Conservation (phyloP, 1,140 invertebrate species). For the Brachionus paranguensis region DNA sequence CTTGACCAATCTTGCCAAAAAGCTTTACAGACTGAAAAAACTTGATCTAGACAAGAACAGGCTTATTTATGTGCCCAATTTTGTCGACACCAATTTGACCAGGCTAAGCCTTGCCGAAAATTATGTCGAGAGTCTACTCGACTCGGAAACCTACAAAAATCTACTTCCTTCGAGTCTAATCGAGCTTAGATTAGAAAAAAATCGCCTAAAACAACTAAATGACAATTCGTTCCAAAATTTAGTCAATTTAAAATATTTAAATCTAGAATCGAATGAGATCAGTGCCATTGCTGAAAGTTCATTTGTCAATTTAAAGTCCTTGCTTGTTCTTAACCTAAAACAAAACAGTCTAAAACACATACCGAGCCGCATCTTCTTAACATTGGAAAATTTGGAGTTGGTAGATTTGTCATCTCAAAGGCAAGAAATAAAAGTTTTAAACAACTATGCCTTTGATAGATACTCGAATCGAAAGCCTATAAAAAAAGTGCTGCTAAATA, state of each 20-base stretch:
- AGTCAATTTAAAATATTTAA: slow-evolving; percentile 29
- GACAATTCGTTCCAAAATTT: slow-evolving; percentile 39
- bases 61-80: slow-evolving; percentile 26
- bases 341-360: slow-evolving; percentile 19
- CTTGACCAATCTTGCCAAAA: background rate
- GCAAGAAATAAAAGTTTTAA: background rate
- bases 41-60: background rate
- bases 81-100: background rate
- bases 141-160: background rate
- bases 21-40: background rate
- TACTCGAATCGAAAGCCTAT: slow-evolving; percentile 5
- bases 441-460: slow-evolving; percentile 31
- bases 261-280: slow-evolving; percentile 29
- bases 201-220: slow-evolving; percentile 30
- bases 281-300: slow-evolving; percentile 30
- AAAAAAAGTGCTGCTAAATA: background rate
- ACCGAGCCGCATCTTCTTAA: slow-evolving; percentile 25
- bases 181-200: background rate
- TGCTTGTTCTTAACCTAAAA: background rate
- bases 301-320: slow-evolving; percentile 11
- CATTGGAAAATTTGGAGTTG: slow-evolving; percentile 9
- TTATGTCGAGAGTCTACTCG: background rate
- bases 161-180: slow-evolving; percentile 1
- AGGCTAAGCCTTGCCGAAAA: background rate
- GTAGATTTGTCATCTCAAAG: slow-evolving; percentile 18